Conservation (phyloP, 1,140 invertebrate species). For the Stegodyphus dumicola region DNA sequence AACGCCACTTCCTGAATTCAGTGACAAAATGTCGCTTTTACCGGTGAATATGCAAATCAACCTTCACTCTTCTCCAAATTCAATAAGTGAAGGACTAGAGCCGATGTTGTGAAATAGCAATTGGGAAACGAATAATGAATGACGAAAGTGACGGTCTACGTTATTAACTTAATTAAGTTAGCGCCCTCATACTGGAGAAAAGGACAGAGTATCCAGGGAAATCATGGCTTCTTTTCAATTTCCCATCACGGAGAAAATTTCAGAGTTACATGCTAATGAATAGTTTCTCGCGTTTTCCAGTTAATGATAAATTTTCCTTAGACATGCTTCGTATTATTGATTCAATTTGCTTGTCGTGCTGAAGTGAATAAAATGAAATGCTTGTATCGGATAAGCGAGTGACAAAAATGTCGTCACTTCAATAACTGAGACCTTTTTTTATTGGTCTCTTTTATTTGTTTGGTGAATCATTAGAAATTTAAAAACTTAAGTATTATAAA, state of each 20-base stretch:
- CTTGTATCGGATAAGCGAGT: no score
- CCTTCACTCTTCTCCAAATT: constrained; percentile 7
- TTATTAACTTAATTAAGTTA: constrained; percentile 56
- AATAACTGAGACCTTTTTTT: no score
- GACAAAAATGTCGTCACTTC: no score
- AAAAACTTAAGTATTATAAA: no score
- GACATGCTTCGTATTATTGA: constrained; percentile 5
- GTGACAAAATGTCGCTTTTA: not conserved
- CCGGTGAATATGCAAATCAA: constrained; percentile 21
- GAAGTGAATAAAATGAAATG: not conserved
- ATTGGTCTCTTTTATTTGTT: no score
- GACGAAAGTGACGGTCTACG: constrained; percentile 52
- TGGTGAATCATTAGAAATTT: no score
- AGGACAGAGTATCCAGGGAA: constrained; percentile 20
- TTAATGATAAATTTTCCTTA: constrained; percentile 33
- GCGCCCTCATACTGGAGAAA: not conserved
- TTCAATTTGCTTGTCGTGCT: constrained; percentile 38
- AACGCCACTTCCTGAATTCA: not conserved
- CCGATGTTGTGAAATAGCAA: constrained; percentile 32
- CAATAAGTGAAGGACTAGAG: constrained; percentile 18
- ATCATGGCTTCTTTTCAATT: constrained; percentile 47
- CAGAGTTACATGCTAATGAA: constrained; percentile 47
- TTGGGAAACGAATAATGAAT: constrained; percentile 29
- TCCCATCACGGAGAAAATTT: constrained; percentile 44
- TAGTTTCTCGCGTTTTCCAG: constrained; percentile 36